Conservation (phyloP, 2,888 invertebrate genomes). For the Nipponacmea schrenckii region DNA sequence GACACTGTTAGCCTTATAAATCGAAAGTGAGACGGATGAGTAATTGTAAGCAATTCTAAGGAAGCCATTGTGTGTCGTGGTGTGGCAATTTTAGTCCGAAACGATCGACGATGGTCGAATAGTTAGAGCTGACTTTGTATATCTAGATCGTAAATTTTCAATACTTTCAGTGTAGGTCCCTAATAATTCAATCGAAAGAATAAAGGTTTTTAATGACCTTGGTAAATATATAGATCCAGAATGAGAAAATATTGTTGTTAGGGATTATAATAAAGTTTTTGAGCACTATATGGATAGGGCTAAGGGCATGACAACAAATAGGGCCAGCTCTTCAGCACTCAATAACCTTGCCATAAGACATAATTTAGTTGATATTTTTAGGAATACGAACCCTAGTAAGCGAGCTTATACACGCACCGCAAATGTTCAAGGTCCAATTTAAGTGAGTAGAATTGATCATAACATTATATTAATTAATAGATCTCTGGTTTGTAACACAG, state of each 20-base stretch:
- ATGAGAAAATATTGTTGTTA: not conserved
- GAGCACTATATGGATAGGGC: not conserved
- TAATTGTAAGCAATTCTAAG: not conserved
- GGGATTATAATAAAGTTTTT: not conserved
- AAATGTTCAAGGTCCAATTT: not conserved
- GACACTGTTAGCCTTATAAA: not conserved
- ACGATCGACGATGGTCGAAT: not conserved
- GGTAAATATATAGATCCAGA: not conserved
- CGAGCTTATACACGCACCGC: not conserved
- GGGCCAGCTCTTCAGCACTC: not conserved
- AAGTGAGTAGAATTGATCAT: not conserved
- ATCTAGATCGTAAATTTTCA: not conserved
- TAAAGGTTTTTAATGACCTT: not conserved
- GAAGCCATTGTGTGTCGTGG: constrained; percentile 10
- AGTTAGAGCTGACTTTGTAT: not conserved
- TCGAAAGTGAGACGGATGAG: constrained; percentile 5
- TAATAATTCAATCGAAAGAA: not conserved
- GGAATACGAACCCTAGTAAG: not conserved
- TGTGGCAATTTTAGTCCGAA: constrained; percentile 9
- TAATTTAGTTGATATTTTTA: not conserved
- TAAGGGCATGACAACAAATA: not conserved
- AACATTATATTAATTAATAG: not conserved
- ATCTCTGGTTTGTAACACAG: too few relatives aligned
- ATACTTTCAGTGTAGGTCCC: not conserved
- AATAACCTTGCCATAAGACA: not conserved